Evolutionary conservation across 2,797 vertebrate species (phyloP), one percentile per base, ranked within the genome.

Genomic region (Myotis planiceps): DNA sequence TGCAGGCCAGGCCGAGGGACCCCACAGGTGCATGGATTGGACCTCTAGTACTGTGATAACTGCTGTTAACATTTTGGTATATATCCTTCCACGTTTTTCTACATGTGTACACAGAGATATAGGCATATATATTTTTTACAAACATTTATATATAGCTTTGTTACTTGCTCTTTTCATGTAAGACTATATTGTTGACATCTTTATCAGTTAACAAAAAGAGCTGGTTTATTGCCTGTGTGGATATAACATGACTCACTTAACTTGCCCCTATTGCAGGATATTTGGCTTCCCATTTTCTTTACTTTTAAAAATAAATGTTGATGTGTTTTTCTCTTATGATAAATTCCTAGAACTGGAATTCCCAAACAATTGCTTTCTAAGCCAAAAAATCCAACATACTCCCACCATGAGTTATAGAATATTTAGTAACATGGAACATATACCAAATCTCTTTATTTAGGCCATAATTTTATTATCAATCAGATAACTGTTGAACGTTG

Each of bases 271-370:
- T 51, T 87, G 86, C 10, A 85, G n/a, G 9, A 32, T 79, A 78
- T 60, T 81, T 83, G 29, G 16, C 29, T 94, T 87, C 49, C 10
- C 4, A 88, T 0, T 63, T 84, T 93, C 4, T 72, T 93, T 55
- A 25, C 23, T 94, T 96, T 63, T 32, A 79, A 81, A 94, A 86
- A 71, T 78, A 72, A 78, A 78, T 81, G 27, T 23, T 37, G 10
- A 13, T 78, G 29, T 92, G 92, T 95, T 76, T 74, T 84, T 90
- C 86, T 92, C n/a, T 72, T 89, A 21, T 4, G 27, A 68, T 51
- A 69, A 84, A 66, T 88, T 94, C 21, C 34, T 95, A 83, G 51
- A 90, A 76, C 65, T 74, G 55, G n/a, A 90, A 88, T 87, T 95
- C 7, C 53, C 81, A 14, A 45, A 42, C 32, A 90, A 0, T 88